Evolutionary conservation across 2,888 invertebrate species (phyloP).

Genomic region (Piscicola geometra): DNA sequence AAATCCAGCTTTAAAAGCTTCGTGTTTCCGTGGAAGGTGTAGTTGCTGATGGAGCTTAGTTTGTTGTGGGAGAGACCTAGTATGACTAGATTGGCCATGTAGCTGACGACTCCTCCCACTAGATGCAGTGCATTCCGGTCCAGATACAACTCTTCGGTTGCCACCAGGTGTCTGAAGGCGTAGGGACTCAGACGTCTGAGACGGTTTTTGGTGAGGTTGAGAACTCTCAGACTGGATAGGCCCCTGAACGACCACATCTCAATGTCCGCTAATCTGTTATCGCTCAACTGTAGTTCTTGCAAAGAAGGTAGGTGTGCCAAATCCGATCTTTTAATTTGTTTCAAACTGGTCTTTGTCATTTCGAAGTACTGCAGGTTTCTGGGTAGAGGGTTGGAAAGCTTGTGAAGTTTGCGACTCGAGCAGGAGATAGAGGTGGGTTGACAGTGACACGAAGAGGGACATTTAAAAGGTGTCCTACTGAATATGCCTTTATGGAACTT

Average conservation of each 20-base stretch:
- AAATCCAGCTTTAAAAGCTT: constrained; percentile 71
- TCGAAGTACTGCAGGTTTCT: constrained; percentile 41
- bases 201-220: constrained; percentile 39
- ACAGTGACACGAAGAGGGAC: too few species aligned
- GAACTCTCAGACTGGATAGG: constrained; percentile 37
- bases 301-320: constrained; percentile 39
- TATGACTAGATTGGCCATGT: too few species aligned
- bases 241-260: constrained; percentile 38
- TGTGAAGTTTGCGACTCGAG: too few species aligned
- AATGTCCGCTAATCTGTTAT: constrained; percentile 39
- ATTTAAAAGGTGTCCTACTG: too few species aligned
- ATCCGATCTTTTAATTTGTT: constrained; percentile 35
- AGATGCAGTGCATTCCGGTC: too few species aligned
- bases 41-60: constrained; percentile 59
- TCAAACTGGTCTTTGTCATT: constrained; percentile 39
- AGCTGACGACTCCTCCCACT: too few species aligned
- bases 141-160: too few species aligned
- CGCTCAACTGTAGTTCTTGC: constrained; percentile 38
- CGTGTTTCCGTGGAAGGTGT: constrained; percentile 68
- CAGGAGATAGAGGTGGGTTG: too few species aligned
- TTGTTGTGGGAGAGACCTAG: constrained; percentile 63
- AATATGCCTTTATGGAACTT: too few species aligned
- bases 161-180: constrained; percentile 17
- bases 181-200: constrained; percentile 35
- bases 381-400: too few species aligned